A percentile compares a stretch with the other conserved stretches of the same genome.
phyloP scores from a whole-genome alignment of 2,113 vertebrate species.

The Dasyurus viverrinus region DNA sequence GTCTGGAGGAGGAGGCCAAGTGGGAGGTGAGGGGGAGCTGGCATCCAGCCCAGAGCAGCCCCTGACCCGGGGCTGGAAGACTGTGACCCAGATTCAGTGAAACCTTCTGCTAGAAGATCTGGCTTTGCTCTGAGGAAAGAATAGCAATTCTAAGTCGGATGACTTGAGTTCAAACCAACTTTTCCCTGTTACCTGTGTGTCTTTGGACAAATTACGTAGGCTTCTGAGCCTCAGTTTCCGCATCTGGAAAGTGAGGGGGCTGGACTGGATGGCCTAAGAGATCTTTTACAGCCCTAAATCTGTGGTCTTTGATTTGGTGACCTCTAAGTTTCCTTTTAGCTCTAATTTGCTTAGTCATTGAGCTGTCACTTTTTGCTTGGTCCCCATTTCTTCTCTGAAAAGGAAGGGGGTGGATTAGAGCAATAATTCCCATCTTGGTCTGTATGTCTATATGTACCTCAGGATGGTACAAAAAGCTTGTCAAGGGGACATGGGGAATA shows the following conservation, averaged over 20 bases:
- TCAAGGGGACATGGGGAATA: neutral
- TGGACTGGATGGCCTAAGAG: neutral
- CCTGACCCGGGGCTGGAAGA: neutral
- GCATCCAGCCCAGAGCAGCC: neutral
- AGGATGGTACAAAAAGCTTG: neutral
- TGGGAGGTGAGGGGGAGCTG: constrained; percentile 90
- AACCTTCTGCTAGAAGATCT: neutral
- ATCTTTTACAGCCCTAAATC: neutral
- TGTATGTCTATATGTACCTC: neutral
- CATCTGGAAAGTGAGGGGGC: neutral
- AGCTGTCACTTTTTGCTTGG: neutral
- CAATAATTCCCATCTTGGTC: neutral
- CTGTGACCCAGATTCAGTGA: too few species aligned
- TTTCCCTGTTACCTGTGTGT: neutral
- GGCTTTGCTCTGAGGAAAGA: neutral
- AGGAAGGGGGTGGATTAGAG: neutral
- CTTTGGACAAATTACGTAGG: neutral
- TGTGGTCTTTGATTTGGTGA: neutral
- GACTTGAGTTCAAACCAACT: neutral
- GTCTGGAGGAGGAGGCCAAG: constrained; percentile 94
- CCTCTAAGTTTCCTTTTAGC: neutral
- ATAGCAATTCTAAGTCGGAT: neutral
- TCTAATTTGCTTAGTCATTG: neutral
- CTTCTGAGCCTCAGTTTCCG: neutral
- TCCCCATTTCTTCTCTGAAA: neutral